A percentile compares a stretch with the other conserved stretches of the same genome.
phyloP scores from a whole-genome alignment of 30 jellyfish, hydroid and myxozoan genomes.

The Chironex yamaguchii region DNA sequence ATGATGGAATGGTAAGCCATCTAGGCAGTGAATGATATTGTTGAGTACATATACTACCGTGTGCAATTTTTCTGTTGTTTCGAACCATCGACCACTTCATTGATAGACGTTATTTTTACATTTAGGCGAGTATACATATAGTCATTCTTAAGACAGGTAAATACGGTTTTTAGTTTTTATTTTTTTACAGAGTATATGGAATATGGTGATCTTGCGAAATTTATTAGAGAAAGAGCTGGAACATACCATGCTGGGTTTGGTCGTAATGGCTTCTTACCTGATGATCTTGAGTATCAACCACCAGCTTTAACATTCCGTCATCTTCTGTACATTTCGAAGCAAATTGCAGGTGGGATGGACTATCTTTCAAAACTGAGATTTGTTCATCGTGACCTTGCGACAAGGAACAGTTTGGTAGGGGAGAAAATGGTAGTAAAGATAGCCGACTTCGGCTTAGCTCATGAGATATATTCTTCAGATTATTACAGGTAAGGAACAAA shows the following conservation, averaged over 20 bases:
- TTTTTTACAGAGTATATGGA: conserved; percentile 75
- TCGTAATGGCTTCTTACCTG: conserved; percentile 71
- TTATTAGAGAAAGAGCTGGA: conserved; percentile 74
- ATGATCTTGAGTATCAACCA: conserved; percentile 72
- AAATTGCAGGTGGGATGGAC: conserved; percentile 80
- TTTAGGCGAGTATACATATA: neutral
- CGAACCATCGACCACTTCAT: too few species aligned
- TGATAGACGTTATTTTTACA: neutral
- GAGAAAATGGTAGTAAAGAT: conserved; percentile 48
- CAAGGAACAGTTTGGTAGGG: conserved; percentile 79
- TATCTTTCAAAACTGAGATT: conserved; percentile 68
- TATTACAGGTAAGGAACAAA: conserved; percentile 85
- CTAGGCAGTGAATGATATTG: too few species aligned
- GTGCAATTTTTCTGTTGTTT: too few species aligned
- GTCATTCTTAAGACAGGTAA: too few species aligned
- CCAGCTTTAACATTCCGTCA: conserved; percentile 70
- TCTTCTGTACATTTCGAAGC: conserved; percentile 62
- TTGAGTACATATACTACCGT: too few species aligned
- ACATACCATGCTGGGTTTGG: conserved; percentile 89
- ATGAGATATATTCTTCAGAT: conserved; percentile 76
- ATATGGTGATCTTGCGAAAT: conserved; percentile 76
- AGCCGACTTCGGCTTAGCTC: conserved; percentile 90
- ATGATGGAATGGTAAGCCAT: too few species aligned
- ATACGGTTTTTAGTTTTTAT: too few species aligned
- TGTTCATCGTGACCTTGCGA: conserved; percentile 87